phyloP scores from a whole-genome alignment of 1,140 invertebrate genomes.

The Parasteatoda tepidariorum region DNA sequence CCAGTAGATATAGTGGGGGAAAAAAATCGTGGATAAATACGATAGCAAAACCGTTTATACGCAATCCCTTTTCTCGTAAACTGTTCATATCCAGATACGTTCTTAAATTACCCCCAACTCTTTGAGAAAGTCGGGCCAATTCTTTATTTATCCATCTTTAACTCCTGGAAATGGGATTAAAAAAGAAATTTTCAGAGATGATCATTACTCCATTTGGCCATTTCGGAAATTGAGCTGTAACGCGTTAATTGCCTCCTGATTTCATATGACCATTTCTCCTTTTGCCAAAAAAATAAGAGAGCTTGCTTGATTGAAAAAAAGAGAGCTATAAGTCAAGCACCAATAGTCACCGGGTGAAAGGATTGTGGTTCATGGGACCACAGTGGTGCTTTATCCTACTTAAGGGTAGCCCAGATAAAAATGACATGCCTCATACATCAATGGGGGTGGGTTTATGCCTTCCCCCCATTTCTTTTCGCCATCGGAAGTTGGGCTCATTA shows the following conservation, averaged over 20 bases:
- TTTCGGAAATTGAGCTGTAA: not conserved
- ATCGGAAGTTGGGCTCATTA: conserved; percentile 19
- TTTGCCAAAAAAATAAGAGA: not conserved
- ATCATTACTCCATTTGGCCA: not conserved
- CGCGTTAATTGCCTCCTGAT: not conserved
- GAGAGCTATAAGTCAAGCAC: not conserved
- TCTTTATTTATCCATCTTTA: no score
- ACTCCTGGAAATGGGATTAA: not conserved
- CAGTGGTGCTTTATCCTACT: conserved; percentile 54
- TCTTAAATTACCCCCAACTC: no score
- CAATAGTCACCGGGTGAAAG: not conserved
- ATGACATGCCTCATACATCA: conserved; percentile 56
- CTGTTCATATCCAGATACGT: no score
- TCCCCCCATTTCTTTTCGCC: no score
- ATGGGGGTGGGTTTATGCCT: no score
- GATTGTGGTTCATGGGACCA: conserved; percentile 50
- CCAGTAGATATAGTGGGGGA: no score
- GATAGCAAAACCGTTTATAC: no score
- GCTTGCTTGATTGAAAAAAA: conserved; percentile 14
- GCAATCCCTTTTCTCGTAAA: no score
- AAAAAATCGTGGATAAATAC: no score
- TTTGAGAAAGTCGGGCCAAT: no score
- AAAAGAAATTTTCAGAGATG: not conserved
- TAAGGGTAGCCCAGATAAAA: conserved; percentile 56
- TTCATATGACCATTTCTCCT: not conserved